Conservation (phyloP, 2,797 vertebrate genomes). For the Limnodromus scolopaceus region DNA sequence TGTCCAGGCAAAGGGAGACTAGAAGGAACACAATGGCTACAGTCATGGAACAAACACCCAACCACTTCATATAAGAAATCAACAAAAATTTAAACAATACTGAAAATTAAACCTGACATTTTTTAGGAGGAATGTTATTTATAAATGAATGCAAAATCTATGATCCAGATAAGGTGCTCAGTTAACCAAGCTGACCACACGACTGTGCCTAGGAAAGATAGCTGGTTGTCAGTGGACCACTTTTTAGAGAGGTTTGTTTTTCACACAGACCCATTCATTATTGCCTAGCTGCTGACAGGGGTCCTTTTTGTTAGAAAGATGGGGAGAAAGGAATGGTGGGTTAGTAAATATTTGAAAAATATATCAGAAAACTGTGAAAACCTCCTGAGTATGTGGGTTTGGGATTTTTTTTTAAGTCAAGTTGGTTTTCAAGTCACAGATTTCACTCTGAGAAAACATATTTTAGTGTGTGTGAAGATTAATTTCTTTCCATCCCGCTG, state of each 20-base stretch:
- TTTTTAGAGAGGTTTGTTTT: not conserved
- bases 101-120: rapidly evolving
- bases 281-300: not conserved
- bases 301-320: not conserved
- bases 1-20: not conserved
- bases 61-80: not conserved
- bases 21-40: not conserved
- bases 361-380: conserved; percentile 14
- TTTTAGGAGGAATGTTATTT: not conserved
- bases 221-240: not conserved
- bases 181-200: not conserved
- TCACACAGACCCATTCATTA: not conserved
- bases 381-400: not conserved
- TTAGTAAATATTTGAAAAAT: conserved; percentile 26
- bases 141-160: not conserved
- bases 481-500: conserved; percentile 36
- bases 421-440: conserved; percentile 35
- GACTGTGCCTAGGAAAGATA: not conserved
- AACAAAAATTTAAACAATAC: not conserved
- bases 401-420: not conserved
- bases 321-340: not conserved
- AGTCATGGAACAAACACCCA: not conserved
- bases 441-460: conserved; percentile 21
- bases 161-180: not conserved
- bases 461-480: conserved; percentile 56